Base-by-base conservation (phyloP, 1,140 invertebrate species). In the Hypothenemus hampei region DNA sequence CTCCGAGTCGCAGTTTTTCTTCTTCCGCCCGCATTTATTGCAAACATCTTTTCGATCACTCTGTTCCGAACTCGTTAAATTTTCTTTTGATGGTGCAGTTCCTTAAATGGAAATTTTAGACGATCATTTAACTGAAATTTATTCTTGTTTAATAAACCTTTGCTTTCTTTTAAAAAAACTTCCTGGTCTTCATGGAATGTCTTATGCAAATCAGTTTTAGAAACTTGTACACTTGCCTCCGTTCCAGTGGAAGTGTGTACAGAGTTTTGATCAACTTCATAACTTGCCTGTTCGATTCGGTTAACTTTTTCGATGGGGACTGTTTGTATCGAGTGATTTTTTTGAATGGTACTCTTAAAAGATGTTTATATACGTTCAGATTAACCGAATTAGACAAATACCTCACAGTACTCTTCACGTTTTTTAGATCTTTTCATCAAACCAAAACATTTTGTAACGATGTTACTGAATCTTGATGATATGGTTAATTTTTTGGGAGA, bases 1-100 rank as follows among this genome's bases (percentile, higher is more conserved):
- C 3, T 23, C 52, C 15, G 8, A 33, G 11, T 8, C 13, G 31
- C 52, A 55, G 22, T 55, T 37, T 22, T 16, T 24, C 29, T 55
- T 55, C 24, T 46, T 10, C 16, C 36, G n/a, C 2, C 52, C 52
- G 16, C 52, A 55, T 47, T 47, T 55, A 15, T 31, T 37, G 19
- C 52, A 55, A 18, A 19, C n/a, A 16, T 19, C 16, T 16, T 16
- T 18, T 39, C 8, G 10, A 10, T 39, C 1, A 13, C 8, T 16
- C 36, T 19, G 10, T 39, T 39, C 16, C 7, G 16, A 1, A 1
- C 16, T 39, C 3, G 36, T 8, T 16, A 8, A 16, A n/a, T 31
- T 1, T 1, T 39, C 36, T n/a, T 10, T 8, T 11, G 8, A 7
- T n/a, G 11, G n/a, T 39, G 11, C 36, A 1, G 16, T 16, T n/a